Conservation (phyloP, 1,140 invertebrate genomes). For the Samia ricini region DNA sequence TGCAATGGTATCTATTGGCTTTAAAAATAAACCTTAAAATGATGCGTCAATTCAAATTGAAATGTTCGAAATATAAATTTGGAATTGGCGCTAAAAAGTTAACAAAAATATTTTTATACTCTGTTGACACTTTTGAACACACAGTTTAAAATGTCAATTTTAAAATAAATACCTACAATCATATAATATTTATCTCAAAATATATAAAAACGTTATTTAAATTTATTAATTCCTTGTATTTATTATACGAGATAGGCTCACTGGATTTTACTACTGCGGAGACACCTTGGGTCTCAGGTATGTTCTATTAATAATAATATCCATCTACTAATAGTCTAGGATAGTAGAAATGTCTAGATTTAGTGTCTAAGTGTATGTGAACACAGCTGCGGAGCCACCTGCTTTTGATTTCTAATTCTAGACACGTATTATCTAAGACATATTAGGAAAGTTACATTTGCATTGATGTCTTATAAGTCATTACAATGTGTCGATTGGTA, state of each 20-base stretch:
- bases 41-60: background rate
- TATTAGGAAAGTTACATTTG: constrained; percentile 10
- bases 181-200: too few relatives aligned
- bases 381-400: constrained; percentile 50
- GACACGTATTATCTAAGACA: constrained; percentile 33
- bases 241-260: background rate
- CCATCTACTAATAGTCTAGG: background rate
- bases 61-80: background rate
- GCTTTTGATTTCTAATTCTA: constrained; percentile 35
- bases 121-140: background rate
- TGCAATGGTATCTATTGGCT: background rate
- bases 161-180: too few relatives aligned
- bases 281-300: background rate
- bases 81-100: background rate
- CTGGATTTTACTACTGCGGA: background rate
- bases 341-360: constrained; percentile 45
- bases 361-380: constrained; percentile 35
- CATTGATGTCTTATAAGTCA: background rate
- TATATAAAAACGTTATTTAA: too few relatives aligned
- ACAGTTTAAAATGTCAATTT: background rate
- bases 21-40: background rate
- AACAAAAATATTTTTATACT: background rate
- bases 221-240: background rate
- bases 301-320: constrained; percentile 3
- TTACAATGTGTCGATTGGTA: background rate